These are phyloP conservation scores for Apostichopus japonicus DNA, from an alignment of 35 echinoderm and acorn worm species.

Conservation along the genomic window DNA sequence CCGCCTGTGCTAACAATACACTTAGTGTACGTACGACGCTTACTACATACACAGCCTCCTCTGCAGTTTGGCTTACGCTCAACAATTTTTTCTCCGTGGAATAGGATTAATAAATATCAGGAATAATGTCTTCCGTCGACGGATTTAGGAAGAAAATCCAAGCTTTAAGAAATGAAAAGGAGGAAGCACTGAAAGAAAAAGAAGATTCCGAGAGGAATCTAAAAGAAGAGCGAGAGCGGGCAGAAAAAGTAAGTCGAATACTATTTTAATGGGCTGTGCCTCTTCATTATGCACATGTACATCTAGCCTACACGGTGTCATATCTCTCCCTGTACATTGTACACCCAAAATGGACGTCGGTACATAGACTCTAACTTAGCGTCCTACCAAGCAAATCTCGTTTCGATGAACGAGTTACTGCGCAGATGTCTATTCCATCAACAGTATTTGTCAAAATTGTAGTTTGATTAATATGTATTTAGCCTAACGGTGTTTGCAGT, in stretches of 20 bases:
- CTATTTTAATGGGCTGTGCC: conserved; percentile 5
- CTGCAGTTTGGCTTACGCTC: not conserved
- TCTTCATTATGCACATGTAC: not conserved
- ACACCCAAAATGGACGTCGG: not conserved
- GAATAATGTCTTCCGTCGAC: conserved; percentile 6
- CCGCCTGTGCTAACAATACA: too few relatives aligned
- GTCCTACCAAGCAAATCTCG: too few relatives aligned
- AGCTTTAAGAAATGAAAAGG: conserved; percentile 19
- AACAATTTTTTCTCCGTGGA: not conserved
- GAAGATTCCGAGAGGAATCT: not conserved
- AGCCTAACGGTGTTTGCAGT: too few relatives aligned
- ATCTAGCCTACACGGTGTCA: too few relatives aligned
- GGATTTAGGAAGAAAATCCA: conserved; percentile 47
- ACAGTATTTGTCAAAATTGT: too few relatives aligned
- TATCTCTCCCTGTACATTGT: not conserved
- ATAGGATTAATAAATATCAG: conserved; percentile 3
- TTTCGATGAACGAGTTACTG: too few relatives aligned
- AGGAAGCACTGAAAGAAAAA: not conserved
- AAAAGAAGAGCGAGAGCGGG: not conserved
- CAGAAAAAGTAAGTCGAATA: conserved; percentile 19
- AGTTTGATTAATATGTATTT: too few relatives aligned
- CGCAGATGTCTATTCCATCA: too few relatives aligned
- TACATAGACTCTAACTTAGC: too few relatives aligned
- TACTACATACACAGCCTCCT: not conserved
- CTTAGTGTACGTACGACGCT: not conserved